A percentile compares a stretch with the other conserved stretches of the same genome.
These are phyloP conservation scores for Cacatua alba DNA, from an alignment of 2,113 vertebrate species.

Conservation along the genomic window DNA sequence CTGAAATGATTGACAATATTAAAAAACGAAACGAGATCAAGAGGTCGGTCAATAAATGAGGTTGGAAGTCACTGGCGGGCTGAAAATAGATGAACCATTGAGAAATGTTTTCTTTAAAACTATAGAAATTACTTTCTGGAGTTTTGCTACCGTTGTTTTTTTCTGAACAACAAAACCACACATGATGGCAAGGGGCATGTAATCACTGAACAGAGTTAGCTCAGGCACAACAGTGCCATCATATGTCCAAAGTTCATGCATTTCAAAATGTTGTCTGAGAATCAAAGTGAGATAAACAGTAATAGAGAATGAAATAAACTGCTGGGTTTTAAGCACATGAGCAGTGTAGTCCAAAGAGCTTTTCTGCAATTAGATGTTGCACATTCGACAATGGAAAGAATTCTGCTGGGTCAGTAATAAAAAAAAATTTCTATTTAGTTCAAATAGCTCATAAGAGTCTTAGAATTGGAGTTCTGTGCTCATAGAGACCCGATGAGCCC, in stretches of 20 bases:
- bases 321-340: background rate
- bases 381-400: background rate
- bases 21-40: background rate
- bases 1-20: background rate
- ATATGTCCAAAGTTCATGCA: constrained; percentile 18
- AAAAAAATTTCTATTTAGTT: background rate
- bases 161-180: background rate
- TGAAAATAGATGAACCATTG: background rate
- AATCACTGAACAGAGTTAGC: background rate
- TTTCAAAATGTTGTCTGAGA: background rate
- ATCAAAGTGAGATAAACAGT: background rate
- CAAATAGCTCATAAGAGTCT: background rate
- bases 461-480: background rate
- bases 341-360: background rate
- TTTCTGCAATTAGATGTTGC: background rate
- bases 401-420: background rate
- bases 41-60: rapidly evolving
- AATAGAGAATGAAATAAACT: background rate
- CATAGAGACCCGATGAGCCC: background rate
- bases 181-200: background rate
- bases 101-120: background rate
- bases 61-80: background rate
- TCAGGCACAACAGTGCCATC: constrained; percentile 64
- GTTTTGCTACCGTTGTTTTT: background rate
- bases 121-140: background rate